Conservation (phyloP, 2,888 invertebrate species). For the Chesias legatella region DNA sequence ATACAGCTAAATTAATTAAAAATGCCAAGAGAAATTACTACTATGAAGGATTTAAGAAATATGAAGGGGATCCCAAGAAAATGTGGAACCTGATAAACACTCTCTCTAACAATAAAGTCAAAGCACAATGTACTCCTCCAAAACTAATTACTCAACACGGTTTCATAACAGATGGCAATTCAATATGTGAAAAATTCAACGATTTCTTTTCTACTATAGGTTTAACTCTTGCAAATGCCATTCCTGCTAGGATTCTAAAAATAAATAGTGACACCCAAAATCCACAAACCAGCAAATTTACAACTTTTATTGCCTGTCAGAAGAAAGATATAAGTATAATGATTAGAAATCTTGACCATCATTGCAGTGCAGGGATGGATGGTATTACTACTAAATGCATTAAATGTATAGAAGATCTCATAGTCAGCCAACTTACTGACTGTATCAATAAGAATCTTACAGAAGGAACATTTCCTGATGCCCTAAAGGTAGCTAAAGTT, state of each 20-base stretch:
- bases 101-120: slow-evolving; percentile 20
- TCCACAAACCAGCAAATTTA: background rate
- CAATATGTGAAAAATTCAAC: background rate
- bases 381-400: slow-evolving; percentile 11
- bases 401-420: slow-evolving; percentile 8
- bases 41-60: slow-evolving; percentile 17
- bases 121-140: slow-evolving; percentile 2
- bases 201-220: background rate
- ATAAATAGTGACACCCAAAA: too few relatives aligned
- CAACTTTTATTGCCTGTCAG: too few relatives aligned
- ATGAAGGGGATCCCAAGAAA: slow-evolving; percentile 20
- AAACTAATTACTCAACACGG: background rate
- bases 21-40: slow-evolving; percentile 18
- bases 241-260: too few relatives aligned
- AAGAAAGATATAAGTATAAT: too few relatives aligned
- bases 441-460: slow-evolving; percentile 6
- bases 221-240: background rate
- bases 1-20: slow-evolving; percentile 8
- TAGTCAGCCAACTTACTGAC: too few relatives aligned
- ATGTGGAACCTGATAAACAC: slow-evolving; percentile 28
- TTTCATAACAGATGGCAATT: background rate
- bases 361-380: slow-evolving; percentile 16
- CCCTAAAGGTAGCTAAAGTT: slow-evolving; percentile 8
- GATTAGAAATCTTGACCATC: too few relatives aligned
- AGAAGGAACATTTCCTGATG: slow-evolving; percentile 1